A percentile compares a stretch with the other conserved stretches of the same genome.
Conservation (phyloP, 2,113 vertebrate genomes). For the Tychaedon coryphoeus region DNA sequence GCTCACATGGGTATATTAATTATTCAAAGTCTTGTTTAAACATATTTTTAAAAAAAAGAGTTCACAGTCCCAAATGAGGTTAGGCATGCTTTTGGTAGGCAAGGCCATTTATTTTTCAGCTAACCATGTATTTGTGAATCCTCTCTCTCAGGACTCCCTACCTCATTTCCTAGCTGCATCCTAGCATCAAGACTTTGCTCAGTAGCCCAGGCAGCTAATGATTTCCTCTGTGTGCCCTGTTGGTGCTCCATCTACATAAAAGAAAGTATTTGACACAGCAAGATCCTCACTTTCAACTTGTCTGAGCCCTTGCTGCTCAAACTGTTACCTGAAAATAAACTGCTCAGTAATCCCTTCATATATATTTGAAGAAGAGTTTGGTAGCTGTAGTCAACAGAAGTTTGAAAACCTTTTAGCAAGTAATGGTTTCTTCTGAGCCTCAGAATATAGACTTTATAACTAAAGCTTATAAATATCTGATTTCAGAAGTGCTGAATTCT, state of each 20-base stretch:
- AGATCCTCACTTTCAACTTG: conserved; percentile 21
- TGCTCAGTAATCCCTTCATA: neutral
- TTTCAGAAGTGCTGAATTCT: conserved; percentile 18
- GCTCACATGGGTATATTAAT: neutral
- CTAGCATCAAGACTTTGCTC: neutral
- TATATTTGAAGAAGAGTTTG: conserved; percentile 23
- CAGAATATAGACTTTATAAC: neutral
- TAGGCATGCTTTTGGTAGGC: neutral
- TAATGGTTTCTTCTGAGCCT: conserved; percentile 17
- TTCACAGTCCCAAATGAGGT: neutral
- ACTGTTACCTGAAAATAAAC: conserved; percentile 1
- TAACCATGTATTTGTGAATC: neutral
- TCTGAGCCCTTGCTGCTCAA: conserved; percentile 5
- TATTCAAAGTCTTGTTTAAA: neutral
- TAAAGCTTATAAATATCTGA: conserved; percentile 2
- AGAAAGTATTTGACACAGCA: conserved; percentile 18
- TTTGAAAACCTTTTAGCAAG: conserved; percentile 17
- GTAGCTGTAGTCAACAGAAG: neutral
- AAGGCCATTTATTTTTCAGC: neutral
- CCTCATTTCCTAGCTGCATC: neutral
- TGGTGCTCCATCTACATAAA: conserved; percentile 7
- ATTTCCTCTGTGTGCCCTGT: neutral
- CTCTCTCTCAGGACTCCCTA: neutral
- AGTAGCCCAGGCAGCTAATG: neutral
- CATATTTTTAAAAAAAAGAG: neutral